Evolutionary conservation across 2,888 invertebrate species (phyloP), one percentile per base, ranked within the genome.

Genomic region (Zaprionus lineosus): DNA sequence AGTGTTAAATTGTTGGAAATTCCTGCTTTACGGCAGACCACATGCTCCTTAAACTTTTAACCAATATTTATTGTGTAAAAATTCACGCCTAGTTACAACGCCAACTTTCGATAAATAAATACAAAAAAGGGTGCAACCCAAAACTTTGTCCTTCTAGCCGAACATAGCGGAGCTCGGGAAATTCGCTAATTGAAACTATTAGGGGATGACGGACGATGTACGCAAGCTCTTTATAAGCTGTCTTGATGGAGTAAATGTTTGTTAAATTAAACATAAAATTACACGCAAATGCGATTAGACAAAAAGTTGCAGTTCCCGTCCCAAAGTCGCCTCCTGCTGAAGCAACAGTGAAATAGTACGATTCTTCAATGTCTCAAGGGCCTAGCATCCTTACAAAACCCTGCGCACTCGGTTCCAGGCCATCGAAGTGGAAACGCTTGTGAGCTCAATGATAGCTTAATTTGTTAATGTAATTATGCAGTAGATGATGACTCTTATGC

Each of bases 41-140:
- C 43, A 60, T 33, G 19, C 55, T 28, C 14, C 14, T 24, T 33
- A 56, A 56, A 64, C 52, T 60, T 59, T 48, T 43, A 40, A 39
- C 64, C 67, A 68, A 74, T 78, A 76, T 72, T 72, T 75, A 75
- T 75, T 79, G 75, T 76, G 83, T 75, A 58, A 79, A 83, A 77
- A 79, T 69, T 79, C 72, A 78, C 84, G 83, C 84, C 71, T 67
- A 50, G 51, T 51, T 50, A 29, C 29, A 48, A 46, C n/a, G 46
- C 44, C 41, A 29, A 16, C 16, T 26, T 21, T 12, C 2, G 15
- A 28, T 16, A 31, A 31, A 31, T 6, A 7, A 46, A 26, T 29
- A 48, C 16, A 63, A 34, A 33, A 56, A 46, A 37, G 33, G 21
- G 37, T 16, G 39, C 44, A 21, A 50, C 44, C 56, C 21, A 9